Conservation (phyloP, 2,797 vertebrate genomes). For the Zenarchopterus dispar region DNA sequence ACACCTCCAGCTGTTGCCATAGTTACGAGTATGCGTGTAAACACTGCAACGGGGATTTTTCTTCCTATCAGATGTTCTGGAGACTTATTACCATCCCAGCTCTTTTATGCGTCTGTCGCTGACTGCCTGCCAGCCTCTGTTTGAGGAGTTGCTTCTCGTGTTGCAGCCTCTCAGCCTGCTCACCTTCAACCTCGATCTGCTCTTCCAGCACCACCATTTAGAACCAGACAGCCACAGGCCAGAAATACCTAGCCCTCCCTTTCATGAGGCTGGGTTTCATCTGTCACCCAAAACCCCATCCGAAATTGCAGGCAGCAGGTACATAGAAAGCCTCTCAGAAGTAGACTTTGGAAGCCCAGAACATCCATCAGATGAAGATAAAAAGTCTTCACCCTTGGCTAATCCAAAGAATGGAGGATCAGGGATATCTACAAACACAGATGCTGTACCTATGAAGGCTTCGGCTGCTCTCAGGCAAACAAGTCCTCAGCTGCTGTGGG, state of each 20-base stretch:
- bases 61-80: conserved; percentile 84
- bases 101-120: conserved; percentile 89
- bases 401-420: conserved; percentile 36
- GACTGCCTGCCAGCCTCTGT: conserved; percentile 82
- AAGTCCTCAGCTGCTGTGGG: conserved; percentile 81
- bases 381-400: conserved; percentile 19
- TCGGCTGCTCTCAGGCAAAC: conserved; percentile 56
- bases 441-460: conserved; percentile 38
- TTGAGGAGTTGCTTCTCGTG: conserved; percentile 91
- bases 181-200: conserved; percentile 94
- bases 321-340: conserved; percentile 70
- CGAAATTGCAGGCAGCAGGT: conserved; percentile 41
- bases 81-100: conserved; percentile 84
- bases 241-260: conserved; percentile 56
- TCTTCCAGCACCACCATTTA: conserved; percentile 94
- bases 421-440: conserved; percentile 27
- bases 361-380: conserved; percentile 26
- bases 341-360: conserved; percentile 59
- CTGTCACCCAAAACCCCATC: conserved; percentile 44
- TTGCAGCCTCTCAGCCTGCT: conserved; percentile 94
- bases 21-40: background rate
- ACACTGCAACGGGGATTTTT: conserved; percentile 12
- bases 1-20: background rate
- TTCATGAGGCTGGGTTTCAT: conserved; percentile 58
- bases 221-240: conserved; percentile 74